Conservation (phyloP, 2,888 invertebrate species). For the Pristionchus arcanus region DNA sequence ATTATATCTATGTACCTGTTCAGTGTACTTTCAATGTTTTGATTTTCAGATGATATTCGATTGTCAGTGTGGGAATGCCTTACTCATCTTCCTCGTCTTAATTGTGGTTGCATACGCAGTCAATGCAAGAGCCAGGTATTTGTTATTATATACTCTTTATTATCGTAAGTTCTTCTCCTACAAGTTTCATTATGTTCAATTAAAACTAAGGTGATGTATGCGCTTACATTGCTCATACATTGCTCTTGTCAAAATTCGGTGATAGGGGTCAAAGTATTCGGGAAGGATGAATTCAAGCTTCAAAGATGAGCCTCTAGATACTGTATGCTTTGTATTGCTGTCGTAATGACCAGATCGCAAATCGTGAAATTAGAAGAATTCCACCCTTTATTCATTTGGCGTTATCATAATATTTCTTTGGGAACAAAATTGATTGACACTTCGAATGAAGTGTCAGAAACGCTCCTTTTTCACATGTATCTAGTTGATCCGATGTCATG, state of each 20-base stretch:
- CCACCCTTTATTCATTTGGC: too few species aligned
- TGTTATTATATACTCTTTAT: background rate
- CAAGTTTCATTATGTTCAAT: background rate
- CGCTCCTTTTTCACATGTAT: background rate
- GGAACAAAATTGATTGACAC: background rate
- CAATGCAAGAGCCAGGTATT: slow-evolving; percentile 39
- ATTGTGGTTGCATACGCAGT: background rate
- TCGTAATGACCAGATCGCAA: too few species aligned
- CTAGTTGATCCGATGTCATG: background rate
- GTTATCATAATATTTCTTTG: background rate
- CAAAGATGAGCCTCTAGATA: background rate
- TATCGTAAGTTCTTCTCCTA: background rate
- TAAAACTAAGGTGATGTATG: too few species aligned
- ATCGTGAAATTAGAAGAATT: too few species aligned
- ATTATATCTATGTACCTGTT: background rate
- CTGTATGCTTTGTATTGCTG: too few species aligned
- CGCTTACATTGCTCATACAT: background rate
- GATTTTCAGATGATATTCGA: slow-evolving; percentile 35
- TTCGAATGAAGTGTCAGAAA: background rate
- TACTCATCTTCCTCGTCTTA: slow-evolving; percentile 24
- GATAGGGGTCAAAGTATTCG: background rate
- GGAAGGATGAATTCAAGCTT: background rate
- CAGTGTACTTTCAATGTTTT: background rate
- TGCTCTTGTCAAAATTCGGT: background rate
- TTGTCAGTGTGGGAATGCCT: background rate